Evolutionary conservation across 1,140 invertebrate species (phyloP), one percentile per base, ranked within the genome.

Genomic region (Papilio helenus): DNA sequence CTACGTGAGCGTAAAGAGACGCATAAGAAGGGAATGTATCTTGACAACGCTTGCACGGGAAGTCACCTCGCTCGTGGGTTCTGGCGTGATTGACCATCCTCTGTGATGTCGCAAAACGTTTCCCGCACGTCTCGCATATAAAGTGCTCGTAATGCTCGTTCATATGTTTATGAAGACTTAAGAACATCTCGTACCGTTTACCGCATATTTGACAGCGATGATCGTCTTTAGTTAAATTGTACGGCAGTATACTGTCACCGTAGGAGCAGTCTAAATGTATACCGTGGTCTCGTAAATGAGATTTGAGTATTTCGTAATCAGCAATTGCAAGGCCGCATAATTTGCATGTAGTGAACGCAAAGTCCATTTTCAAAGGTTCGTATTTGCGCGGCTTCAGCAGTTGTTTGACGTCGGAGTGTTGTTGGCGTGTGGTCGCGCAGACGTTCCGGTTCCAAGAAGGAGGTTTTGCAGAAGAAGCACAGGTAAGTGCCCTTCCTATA

Each of bases 111-210:
- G 89, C 93, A 78, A 95, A 95, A 0, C 88, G 79, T 79, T 94
- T 93, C 0, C 94, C 93, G 81, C 95, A 95, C 12, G 87, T 94
- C 74, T 95, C 92, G 55, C 95, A 95, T 20, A 94, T 92, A 76
- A 89, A 93, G 16, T 94, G 92, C 0, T 95, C 86, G 58, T 92
- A 93, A 80, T 95, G 95, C 18, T 90, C 88, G 34, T 94, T 94
- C 86, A 95, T 88, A 1, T 94, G 94, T 49, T 90, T 89, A 81
- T 95, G 90, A 0, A 94, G 89, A 72, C 92, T 95, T 1, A 95
- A 89, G 55, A 94, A 95, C 78, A 93, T 87, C 72, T 95, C 93
- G 79, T 95, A 95, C 1, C 89, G 76, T 80, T 93, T 85, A 1
- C 90, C 84, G 80, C 91, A 92, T 61, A 95, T 83, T 81, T 90